Evolutionary conservation across 2,888 invertebrate species (phyloP), one percentile per base, ranked within the genome.

Genomic region (Parascotia fuliginaria): DNA sequence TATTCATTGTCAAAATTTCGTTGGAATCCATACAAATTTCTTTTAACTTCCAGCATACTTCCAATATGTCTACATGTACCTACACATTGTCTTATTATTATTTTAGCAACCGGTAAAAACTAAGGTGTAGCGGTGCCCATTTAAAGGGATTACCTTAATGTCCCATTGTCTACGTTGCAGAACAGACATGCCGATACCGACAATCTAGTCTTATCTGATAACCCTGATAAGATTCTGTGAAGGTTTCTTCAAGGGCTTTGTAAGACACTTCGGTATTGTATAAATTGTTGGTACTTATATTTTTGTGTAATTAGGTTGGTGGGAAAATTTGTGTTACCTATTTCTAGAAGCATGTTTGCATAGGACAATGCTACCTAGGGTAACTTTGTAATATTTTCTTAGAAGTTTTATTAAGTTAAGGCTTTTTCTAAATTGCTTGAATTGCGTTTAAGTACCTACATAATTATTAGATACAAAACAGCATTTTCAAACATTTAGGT

Each of bases 141-240:
- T 65, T 70, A 75, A 85, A 81, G 66, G 77, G 78, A 79, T 85
- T 79, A 70, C 49, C 62, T 68, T 77, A 77, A 81, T 80, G 76
- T 68, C 29, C 75, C 59, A 77, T 85, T 85, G 82, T 84, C 69
- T 57, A 60, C 63, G 52, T 48, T 53, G 50, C 55, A 46, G 60
- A 60, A 79, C 80, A 88, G 86, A 85, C 73, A 55, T 12, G 51
- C 77, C 79, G 79, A 60, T 65, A 59, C 57, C 60, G 54, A 76
- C 70, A 69, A 65, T 56, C 14, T 44, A 46, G 42, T 22, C 56
- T 79, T 77, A 79, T 79, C 81, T 56, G 77, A 37, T 48, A 39
- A 42, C 24, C 4, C 3, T 16, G 42, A 79, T 77, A 74, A 69
- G 43, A 42, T 68, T 67, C 65, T 32, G 37, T 55, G 59, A 56